Percentiles rank a stretch among this genome's conserved stretches.
phyloP scores from a whole-genome alignment of 2,888 invertebrate genomes.

The Tyria jacobaeae region DNA sequence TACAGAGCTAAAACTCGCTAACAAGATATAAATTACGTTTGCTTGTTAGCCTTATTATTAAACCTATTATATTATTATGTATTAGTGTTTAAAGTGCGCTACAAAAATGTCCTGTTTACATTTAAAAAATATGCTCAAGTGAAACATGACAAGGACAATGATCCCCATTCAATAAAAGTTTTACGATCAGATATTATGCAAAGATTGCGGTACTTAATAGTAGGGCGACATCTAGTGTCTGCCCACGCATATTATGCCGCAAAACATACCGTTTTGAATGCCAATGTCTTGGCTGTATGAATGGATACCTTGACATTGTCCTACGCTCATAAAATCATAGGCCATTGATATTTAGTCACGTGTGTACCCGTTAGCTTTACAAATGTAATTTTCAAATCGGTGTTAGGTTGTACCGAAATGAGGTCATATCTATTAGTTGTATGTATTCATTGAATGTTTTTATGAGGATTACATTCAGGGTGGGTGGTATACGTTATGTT shows the following conservation, averaged over 20 bases:
- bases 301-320: slow-evolving; percentile 46
- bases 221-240: slow-evolving; percentile 9
- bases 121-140: neutral
- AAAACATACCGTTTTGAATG: slow-evolving; percentile 35
- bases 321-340: slow-evolving; percentile 28
- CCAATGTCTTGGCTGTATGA: slow-evolving; percentile 31
- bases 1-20: neutral
- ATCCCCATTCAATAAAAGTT: slow-evolving; percentile 4
- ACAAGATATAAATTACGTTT: neutral
- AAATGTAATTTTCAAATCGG: slow-evolving; percentile 1
- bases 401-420: neutral
- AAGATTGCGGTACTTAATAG: slow-evolving; percentile 16
- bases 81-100: neutral
- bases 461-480: neutral
- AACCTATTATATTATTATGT: neutral
- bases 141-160: neutral
- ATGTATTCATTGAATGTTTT: slow-evolving; percentile 1
- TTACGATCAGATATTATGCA: neutral
- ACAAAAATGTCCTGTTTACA: neutral
- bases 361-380: slow-evolving; percentile 30
- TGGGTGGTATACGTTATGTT: neutral
- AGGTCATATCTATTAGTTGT: neutral
- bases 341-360: slow-evolving; percentile 23
- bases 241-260: slow-evolving; percentile 29
- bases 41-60: neutral